Conservation (phyloP, 2,888 invertebrate species). For the Amphiduros pacificus region DNA sequence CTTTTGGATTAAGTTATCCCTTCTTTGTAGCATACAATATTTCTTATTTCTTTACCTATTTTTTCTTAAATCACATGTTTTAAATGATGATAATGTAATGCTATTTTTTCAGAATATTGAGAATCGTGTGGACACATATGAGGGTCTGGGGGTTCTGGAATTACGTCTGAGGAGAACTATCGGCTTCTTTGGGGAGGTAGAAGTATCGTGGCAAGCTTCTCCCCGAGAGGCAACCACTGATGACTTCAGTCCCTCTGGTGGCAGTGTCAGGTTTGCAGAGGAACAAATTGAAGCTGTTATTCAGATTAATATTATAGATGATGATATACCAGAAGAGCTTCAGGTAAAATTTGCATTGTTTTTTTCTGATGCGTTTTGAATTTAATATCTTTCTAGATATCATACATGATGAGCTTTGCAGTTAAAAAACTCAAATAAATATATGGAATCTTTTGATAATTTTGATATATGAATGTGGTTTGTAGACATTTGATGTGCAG, state of each 20-base stretch:
- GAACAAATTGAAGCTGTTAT: slow-evolving; percentile 41
- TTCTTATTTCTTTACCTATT: no score
- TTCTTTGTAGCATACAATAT: no score
- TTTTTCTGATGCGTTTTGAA: no score
- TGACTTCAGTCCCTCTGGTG: slow-evolving; percentile 48
- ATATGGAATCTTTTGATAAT: background rate
- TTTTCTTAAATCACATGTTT: background rate
- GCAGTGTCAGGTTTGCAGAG: slow-evolving; percentile 42
- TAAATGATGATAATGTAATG: background rate
- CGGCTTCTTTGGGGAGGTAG: slow-evolving; percentile 44
- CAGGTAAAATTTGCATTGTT: slow-evolving; percentile 48
- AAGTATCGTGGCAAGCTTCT: slow-evolving; percentile 50
- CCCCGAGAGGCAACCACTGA: slow-evolving; percentile 43
- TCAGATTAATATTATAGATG: slow-evolving; percentile 48
- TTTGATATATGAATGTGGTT: slow-evolving; percentile 4
- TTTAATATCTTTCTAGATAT: no score
- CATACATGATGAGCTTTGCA: no score
- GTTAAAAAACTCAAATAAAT: no score
- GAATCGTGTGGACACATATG: slow-evolving; percentile 52
- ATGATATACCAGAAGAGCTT: slow-evolving; percentile 44
- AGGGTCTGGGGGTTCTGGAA: slow-evolving; percentile 40
- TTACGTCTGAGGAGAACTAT: slow-evolving; percentile 41
- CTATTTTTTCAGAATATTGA: slow-evolving; percentile 43
- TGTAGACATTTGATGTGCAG: slow-evolving; percentile 52
- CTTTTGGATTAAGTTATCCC: no score